Percentiles rank a stretch among this genome's conserved stretches.
Evolutionary conservation across 2,113 vertebrate species (phyloP).

Genomic region (Phrynosoma platyrhinos): DNA sequence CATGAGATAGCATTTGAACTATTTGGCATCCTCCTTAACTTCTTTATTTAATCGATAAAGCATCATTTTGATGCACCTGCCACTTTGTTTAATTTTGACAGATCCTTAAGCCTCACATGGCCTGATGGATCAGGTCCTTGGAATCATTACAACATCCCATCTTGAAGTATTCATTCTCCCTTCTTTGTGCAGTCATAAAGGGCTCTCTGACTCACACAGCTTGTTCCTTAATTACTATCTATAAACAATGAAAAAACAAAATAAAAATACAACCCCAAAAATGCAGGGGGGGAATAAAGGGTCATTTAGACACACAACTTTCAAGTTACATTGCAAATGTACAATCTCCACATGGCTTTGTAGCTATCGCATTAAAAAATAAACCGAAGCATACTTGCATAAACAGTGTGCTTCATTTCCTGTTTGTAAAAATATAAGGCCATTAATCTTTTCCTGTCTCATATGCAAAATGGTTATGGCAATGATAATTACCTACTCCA

Average conservation of each 20-base stretch:
- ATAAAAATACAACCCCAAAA: background rate
- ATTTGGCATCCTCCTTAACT: too few relatives aligned
- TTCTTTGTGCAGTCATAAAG: background rate
- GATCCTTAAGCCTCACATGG: too few relatives aligned
- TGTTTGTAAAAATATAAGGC: slow-evolving; percentile 27
- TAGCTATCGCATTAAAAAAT: slow-evolving; percentile 18
- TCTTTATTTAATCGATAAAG: too few relatives aligned
- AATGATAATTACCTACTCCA: slow-evolving; percentile 45
- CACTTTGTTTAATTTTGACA: too few relatives aligned
- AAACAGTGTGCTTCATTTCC: slow-evolving; percentile 20
- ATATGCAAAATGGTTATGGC: slow-evolving; percentile 28
- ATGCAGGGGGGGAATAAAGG: background rate
- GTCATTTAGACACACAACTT: background rate
- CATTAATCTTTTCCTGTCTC: slow-evolving; percentile 40
- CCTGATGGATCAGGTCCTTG: too few relatives aligned
- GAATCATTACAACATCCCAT: background rate
- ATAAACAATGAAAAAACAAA: background rate
- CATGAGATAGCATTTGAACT: too few relatives aligned
- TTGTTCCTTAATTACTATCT: background rate
- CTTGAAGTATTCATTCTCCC: background rate
- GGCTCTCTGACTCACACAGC: background rate
- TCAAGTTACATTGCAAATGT: background rate
- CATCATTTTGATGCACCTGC: too few relatives aligned
- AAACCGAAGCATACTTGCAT: background rate
- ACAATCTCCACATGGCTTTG: background rate